Evolutionary conservation across 2,888 invertebrate species (phyloP).

Genomic region (Caenorhabditis sp.): DNA sequence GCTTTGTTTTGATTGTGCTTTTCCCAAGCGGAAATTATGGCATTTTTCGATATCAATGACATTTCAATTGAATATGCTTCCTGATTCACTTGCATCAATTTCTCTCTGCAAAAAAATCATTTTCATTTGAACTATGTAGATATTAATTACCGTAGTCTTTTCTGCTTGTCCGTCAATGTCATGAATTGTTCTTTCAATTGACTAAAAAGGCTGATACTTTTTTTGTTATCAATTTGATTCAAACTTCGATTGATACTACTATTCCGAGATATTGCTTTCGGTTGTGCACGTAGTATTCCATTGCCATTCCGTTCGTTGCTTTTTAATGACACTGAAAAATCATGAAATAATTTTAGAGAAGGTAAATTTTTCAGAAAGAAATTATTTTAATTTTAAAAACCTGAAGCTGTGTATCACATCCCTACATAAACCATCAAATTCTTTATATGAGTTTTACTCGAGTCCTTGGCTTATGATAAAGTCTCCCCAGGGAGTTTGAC

Average conservation of each 20-base stretch:
- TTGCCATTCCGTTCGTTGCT: neutral
- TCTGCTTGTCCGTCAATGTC: constrained; percentile 59
- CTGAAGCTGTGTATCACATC: too few relatives aligned
- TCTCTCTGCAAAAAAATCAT: constrained; percentile 43
- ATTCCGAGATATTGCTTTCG: constrained; percentile 34
- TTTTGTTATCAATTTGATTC: constrained; percentile 11
- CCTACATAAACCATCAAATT: too few relatives aligned
- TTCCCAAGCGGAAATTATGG: constrained; percentile 65
- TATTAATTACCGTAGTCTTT: constrained; percentile 54
- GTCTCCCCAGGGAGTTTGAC: neutral
- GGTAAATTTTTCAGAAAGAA: too few relatives aligned
- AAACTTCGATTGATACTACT: constrained; percentile 13
- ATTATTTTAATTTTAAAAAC: too few relatives aligned
- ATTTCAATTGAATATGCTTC: constrained; percentile 67
- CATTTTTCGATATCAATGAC: constrained; percentile 60
- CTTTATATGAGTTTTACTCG: too few relatives aligned
- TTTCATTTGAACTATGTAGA: constrained; percentile 8
- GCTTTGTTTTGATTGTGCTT: constrained; percentile 56
- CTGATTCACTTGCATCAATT: constrained; percentile 84
- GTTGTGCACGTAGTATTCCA: constrained; percentile 2
- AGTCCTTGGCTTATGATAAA: too few relatives aligned
- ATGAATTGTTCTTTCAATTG: constrained; percentile 67
- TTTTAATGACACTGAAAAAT: neutral
- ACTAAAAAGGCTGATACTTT: constrained; percentile 32
- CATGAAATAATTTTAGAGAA: too few relatives aligned